Percentiles rank a stretch among this genome's conserved stretches.
Evolutionary conservation across 2,113 vertebrate species (phyloP).

Genomic region (Gnathonemus longibarbis): DNA sequence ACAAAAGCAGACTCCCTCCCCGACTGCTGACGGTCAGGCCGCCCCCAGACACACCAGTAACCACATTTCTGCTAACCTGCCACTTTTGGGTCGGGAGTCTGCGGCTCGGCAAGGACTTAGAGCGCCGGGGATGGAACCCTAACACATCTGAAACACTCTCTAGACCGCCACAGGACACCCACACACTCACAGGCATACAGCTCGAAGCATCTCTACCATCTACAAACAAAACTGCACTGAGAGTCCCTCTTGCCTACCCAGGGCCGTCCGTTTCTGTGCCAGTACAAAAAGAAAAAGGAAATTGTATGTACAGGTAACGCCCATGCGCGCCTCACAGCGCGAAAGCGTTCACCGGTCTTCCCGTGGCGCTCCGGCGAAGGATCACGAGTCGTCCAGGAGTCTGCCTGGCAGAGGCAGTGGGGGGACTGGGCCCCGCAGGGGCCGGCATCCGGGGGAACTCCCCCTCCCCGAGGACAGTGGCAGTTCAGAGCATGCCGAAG

Average conservation of each 20-base stretch:
- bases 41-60: slow-evolving; percentile 33
- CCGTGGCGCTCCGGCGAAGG: slow-evolving; percentile 8
- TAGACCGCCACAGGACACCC: neutral
- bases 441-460: neutral
- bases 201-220: slow-evolving; percentile 44
- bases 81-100: slow-evolving; percentile 46
- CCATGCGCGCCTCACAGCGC: slow-evolving; percentile 19
- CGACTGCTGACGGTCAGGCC: slow-evolving; percentile 67
- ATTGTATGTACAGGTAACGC: slow-evolving; percentile 37
- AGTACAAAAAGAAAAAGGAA: slow-evolving; percentile 30
- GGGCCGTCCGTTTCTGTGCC: slow-evolving; percentile 10
- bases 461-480: slow-evolving; percentile 14
- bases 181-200: slow-evolving; percentile 38
- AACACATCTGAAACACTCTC: slow-evolving; percentile 14
- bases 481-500: slow-evolving; percentile 91
- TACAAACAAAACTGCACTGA: slow-evolving; percentile 36
- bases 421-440: neutral
- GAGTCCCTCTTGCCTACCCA: slow-evolving; percentile 2
- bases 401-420: neutral
- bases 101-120: slow-evolving; percentile 37
- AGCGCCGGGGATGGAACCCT: neutral
- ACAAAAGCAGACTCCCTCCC: slow-evolving; percentile 50
- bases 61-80: slow-evolving; percentile 42
- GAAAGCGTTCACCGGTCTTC: slow-evolving; percentile 10
- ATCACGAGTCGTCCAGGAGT: slow-evolving; percentile 18